Evolutionary conservation across 2,888 invertebrate species (phyloP).

Genomic region (Notocelia uddmanniana): DNA sequence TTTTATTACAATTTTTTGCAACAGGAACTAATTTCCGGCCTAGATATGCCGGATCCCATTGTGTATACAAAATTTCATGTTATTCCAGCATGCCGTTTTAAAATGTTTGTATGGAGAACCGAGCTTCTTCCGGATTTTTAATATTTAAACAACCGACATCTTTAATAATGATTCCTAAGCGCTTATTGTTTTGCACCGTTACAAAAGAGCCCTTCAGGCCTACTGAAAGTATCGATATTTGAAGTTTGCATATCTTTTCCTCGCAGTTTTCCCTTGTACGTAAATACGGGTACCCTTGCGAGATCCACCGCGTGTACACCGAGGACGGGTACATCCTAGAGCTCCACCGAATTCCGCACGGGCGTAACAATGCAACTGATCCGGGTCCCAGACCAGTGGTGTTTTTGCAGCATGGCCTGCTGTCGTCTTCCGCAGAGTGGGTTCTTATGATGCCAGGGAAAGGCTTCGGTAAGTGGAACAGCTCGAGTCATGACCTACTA

Average conservation of each 20-base stretch:
- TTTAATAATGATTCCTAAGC: no score
- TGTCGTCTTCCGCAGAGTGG: conserved; percentile 93
- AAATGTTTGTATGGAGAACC: no score
- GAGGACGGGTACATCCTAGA: conserved; percentile 93
- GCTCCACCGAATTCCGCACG: conserved; percentile 91
- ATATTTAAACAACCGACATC: background rate
- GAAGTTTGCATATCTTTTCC: conserved; percentile 6
- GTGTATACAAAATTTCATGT: no score
- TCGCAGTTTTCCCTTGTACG: conserved; percentile 70
- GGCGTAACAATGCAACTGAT: conserved; percentile 58
- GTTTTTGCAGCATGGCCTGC: conserved; percentile 93
- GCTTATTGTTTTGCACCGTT: no score
- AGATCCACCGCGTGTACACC: conserved; percentile 90
- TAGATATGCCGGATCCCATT: no score
- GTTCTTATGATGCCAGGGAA: conserved; percentile 89
- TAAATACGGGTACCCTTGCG: conserved; percentile 89
- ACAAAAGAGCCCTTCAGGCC: no score
- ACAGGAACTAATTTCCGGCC: no score
- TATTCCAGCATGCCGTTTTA: no score
- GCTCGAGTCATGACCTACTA: background rate
- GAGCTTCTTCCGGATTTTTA: no score
- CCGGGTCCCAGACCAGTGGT: conserved; percentile 78
- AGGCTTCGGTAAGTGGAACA: conserved; percentile 77
- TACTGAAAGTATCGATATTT: no score
- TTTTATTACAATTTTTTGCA: no score